A percentile compares a stretch with the other conserved stretches of the same genome.
These are phyloP conservation scores for Exaiptasia diaphana DNA, from an alignment of 64 coral and sea anemone genomes.

Conservation along the genomic window DNA sequence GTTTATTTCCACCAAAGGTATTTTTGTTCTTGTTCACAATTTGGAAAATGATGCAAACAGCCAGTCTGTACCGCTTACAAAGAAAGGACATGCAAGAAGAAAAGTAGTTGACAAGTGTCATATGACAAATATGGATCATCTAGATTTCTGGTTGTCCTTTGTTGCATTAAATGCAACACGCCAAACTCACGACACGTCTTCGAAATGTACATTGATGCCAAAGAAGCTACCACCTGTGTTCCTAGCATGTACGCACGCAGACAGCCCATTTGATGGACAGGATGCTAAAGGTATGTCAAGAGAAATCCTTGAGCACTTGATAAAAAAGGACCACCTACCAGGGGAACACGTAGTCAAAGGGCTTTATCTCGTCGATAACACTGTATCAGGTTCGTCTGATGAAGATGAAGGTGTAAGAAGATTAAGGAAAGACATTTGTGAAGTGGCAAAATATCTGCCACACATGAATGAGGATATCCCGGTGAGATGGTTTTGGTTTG, in stretches of 20 bases:
- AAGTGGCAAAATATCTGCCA: not conserved
- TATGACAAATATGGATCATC: not conserved
- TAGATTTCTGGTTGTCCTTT: not conserved
- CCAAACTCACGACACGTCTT: too few species aligned
- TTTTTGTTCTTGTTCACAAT: not conserved
- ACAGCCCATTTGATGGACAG: not conserved
- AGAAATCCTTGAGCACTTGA: not conserved
- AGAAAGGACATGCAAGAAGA: not conserved
- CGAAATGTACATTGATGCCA: too few species aligned
- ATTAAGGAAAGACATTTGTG: not conserved
- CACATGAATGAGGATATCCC: not conserved
- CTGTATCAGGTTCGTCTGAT: not conserved
- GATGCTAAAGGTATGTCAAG: not conserved
- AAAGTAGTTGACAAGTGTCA: not conserved
- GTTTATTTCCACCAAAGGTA: not conserved
- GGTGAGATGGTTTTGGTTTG: constrained; percentile 40
- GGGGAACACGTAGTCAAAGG: not conserved
- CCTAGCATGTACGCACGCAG: constrained; percentile 1
- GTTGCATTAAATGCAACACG: not conserved
- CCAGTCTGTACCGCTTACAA: not conserved
- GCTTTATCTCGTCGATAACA: not conserved
- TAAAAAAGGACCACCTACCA: not conserved
- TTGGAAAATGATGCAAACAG: not conserved
- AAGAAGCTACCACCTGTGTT: not conserved
- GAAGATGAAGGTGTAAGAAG: not conserved